Evolutionary conservation across 2,797 vertebrate species (phyloP).

Genomic region (Anableps anableps): DNA sequence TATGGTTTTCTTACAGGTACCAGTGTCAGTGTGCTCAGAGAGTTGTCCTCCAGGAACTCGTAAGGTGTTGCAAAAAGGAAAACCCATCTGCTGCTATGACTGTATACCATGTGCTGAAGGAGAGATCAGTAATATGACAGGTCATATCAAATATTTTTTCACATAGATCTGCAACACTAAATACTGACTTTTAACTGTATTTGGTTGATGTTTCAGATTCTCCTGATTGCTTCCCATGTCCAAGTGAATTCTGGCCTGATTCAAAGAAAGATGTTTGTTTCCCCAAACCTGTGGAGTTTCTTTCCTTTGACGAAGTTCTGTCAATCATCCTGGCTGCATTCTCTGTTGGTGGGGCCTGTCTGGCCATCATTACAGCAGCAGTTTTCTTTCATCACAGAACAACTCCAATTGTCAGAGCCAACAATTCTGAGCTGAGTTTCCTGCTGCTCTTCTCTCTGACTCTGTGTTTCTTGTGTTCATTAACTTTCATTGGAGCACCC

Average conservation of each 20-base stretch:
- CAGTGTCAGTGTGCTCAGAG: constrained; percentile 4
- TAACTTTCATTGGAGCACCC: constrained; percentile 9
- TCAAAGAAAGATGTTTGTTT: background rate
- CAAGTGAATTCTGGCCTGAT: constrained; percentile 1
- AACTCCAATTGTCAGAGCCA: constrained; percentile 6
- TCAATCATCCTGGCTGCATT: background rate
- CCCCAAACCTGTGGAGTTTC: background rate
- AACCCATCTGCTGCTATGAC: constrained; percentile 11
- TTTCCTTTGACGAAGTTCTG: background rate
- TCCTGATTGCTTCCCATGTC: background rate
- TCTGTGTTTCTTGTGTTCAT: constrained; percentile 6
- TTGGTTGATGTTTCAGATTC: background rate
- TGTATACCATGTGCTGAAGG: constrained; percentile 13
- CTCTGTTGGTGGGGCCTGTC: background rate
- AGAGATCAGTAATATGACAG: constrained; percentile 1
- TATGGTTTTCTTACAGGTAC: background rate
- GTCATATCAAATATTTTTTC: background rate
- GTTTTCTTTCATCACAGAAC: constrained; percentile 4
- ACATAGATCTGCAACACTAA: no score
- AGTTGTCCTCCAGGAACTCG: constrained; percentile 9
- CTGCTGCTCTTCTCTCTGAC: no score
- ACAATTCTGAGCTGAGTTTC: no score
- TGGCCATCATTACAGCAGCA: background rate
- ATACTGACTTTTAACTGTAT: background rate
- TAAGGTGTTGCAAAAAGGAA: constrained; percentile 1